Evolutionary conservation across 1,140 invertebrate genomes (phyloP), one percentile per base, ranked within the genome.

Genomic region (Diploscapter pachys): DNA sequence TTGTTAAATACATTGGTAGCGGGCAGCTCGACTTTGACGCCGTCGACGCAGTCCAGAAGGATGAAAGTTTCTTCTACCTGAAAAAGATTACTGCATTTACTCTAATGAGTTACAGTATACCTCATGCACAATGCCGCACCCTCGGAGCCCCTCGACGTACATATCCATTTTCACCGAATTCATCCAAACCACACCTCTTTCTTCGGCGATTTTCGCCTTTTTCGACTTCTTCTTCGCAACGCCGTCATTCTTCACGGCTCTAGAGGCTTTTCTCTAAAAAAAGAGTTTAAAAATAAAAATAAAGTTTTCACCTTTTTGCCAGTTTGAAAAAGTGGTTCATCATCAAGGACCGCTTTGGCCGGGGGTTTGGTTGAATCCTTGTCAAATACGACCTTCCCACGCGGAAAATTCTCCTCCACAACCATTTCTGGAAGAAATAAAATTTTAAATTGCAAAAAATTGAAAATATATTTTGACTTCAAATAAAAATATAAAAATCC

Each of bases 91-190:
- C 31, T 56, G n/a, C n/a, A 13, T 9, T 50, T 48, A 67, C n/a
- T 49, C 31, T 31, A 31, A 31, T 31, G 73, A 56, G 11, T 31
- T 13, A 13, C 3, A 11, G 57, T 55, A 55, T 65, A 85, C 83
- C 64, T 80, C 74, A 62, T 67, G 75, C 8, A 82, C 83, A 48
- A 72, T 53, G 59, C 76, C 81, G 11, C 84, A 64, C 31, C 83
- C 81, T n/a, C 73, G 62, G 31, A 85, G 68, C 31, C 78, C 82
- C 59, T 73, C 75, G 5, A 67, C 57, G 11, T 85, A 67, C 4
- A 80, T 55, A n/a, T 82, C 81, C 3, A 49, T 5, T 13, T 72
- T 76, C 0, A 82, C 13, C 51, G 66, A 57, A 53, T 83, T 78
- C 5, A 54, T 53, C 74, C 63, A 63, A 9, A 54, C 75, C 9